Evolutionary conservation across 2,888 invertebrate genomes (phyloP), one percentile per base, ranked within the genome.

Genomic region (Anoplius nigerrimus): DNA sequence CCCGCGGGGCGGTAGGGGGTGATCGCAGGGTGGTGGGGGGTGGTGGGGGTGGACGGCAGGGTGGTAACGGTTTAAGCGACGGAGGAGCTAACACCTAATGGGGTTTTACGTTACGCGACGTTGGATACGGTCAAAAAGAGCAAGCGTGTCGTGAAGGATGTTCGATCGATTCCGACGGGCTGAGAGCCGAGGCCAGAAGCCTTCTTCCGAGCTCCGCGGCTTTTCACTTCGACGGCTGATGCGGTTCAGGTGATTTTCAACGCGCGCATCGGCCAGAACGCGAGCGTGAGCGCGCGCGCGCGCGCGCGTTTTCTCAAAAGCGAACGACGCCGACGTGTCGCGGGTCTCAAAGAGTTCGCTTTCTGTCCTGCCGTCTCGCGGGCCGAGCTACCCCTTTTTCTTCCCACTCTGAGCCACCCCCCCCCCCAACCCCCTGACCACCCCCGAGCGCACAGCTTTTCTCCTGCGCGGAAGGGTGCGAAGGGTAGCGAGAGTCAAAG

Each of bases 61-160:
- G 67, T 66, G 75, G 77, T 77, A 77, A 77, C 72, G 75, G 72
- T 71, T 76, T 74, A 69, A 75, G 72, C 79, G 67, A 74, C 76
- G 74, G 69, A 77, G 77, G 66, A 77, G 68, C 77, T 73, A 68
- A 77, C 79, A 77, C 79, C 69, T 78, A 79, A 78, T 77, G 75
- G 77, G 72, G 77, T 79, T 79, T 79, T 75, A 71, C 79, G 79
- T 79, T 79, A 76, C 79, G 76, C 70, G 74, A 79, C 72, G 78
- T 71, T 78, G 74, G 65, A 68, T 69, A 71, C 69, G 71, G 66
- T 76, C 74, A 71, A 76, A 76, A 60, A 66, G 71, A 66, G 65
- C 65, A 66, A 65, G 72, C 71, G 68, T 22, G 48, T 34, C 34
- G 34, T 68, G 51, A 67, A 56, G 56, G 63, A 73, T 66, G 64